Evolutionary conservation across 1,140 invertebrate species (phyloP), one percentile per base, ranked within the genome.

Genomic region (Polypedilum pembai): DNA sequence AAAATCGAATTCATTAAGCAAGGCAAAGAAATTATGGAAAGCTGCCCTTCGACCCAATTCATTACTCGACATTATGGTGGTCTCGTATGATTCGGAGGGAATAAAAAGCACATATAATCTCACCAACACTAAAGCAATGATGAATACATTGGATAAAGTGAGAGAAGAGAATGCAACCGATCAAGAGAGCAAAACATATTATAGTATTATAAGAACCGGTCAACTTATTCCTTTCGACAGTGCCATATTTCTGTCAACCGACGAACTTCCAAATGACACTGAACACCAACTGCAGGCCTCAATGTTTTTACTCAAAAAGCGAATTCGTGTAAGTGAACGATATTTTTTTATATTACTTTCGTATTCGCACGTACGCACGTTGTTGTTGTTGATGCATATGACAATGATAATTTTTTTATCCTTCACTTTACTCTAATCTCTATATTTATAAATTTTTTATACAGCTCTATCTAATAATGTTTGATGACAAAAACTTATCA

Each of bases 221-320:
- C 84, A 86, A 73, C 77, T 87, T 40, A 84, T 87, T 41, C 86
- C 86, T 1, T 87, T 86, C 75, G 86, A 87, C 78, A 87, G 86
- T 77, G 86, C 86, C 0, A 81, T 87, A 0, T 87, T 87, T 78
- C 80, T 87, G 8, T 81, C 85, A 10, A 85, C 86, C 0, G 83
- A 85, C 74, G 78, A 79, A 40, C 79, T 83, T 24, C 78, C 85
- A 73, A 81, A 82, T 1, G 84, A 86, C 73, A 81, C 82, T 4
- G 82, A 85, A 75, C 76, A 83, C 17, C 79, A 85, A 18, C 83
- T 85, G 20, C 77, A 85, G 74, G 84, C 85, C 15, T 77, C 85
- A 63, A 83, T 85, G 45, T 85, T 84, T 1, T 76, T 86, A 73
- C 82, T 86, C 0, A 85, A 86, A 77, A 86, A 86, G 76, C 80